A percentile compares a stretch with the other conserved stretches of the same genome.
These are phyloP conservation scores for Polypedilum vanderplanki DNA, from an alignment of 1,140 invertebrate genomes.

Conservation along the genomic window DNA sequence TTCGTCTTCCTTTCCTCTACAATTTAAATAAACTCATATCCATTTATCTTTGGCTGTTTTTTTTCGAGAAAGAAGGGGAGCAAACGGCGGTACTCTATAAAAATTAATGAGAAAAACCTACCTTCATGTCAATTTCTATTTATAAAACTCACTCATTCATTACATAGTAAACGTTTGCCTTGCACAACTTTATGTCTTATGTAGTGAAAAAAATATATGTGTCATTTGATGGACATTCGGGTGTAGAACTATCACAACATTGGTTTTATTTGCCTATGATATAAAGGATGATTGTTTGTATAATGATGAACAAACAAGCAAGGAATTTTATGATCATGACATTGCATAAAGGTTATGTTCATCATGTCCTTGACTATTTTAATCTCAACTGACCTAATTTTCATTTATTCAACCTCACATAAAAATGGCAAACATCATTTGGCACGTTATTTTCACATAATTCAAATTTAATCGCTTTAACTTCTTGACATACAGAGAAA, in stretches of 20 bases:
- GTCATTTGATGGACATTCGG: background rate
- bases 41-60: background rate
- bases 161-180: background rate
- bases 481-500: slow-evolving; percentile 8
- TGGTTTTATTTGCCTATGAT: background rate
- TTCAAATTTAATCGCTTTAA: slow-evolving; percentile 10
- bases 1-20: background rate
- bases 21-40: background rate
- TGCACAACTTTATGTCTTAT: background rate
- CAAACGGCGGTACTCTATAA: background rate
- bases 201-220: background rate
- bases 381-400: background rate
- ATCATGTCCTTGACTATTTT: background rate
- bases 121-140: slow-evolving; percentile 18
- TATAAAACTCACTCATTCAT: background rate
- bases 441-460: background rate
- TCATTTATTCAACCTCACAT: background rate
- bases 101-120: slow-evolving; percentile 14
- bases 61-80: background rate
- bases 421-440: background rate
- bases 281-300: background rate
- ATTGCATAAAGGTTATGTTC: background rate
- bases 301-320: background rate
- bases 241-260: slow-evolving; percentile 18
- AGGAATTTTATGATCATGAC: background rate